Conservation (phyloP, 2,113 vertebrate genomes). For the Arvicanthis niloticus region DNA sequence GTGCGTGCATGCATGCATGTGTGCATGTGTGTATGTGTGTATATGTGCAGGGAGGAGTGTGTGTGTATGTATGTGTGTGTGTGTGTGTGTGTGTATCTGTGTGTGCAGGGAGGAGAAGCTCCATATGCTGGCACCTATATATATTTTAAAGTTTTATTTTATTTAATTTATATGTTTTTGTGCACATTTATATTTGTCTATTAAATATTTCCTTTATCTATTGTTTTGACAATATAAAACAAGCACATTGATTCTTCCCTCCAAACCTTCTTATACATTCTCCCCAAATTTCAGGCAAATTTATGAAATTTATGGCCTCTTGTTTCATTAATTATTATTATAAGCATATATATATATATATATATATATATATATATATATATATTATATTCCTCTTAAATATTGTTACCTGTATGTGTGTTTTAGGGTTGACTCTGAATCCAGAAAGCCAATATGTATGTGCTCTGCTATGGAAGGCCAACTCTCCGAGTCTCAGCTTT, state of each 20-base stretch:
- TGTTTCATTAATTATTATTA: not conserved
- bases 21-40: not conserved
- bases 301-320: not conserved
- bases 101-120: not conserved
- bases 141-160: not conserved
- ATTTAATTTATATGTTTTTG: not conserved
- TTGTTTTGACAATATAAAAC: not conserved
- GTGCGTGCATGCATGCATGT: not conserved
- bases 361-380: no score
- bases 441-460: not conserved
- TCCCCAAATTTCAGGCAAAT: not conserved
- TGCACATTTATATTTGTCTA: not conserved
- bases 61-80: not conserved
- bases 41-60: not conserved
- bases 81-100: not conserved
- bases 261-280: not conserved
- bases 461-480: not conserved
- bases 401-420: not conserved
- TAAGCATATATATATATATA: no score
- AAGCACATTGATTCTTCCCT: not conserved
- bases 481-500: not conserved
- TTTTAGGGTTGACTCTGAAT: not conserved
- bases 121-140: not conserved
- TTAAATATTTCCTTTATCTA: not conserved
- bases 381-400: not conserved